These are phyloP conservation scores for Gymnocypris eckloni DNA, from an alignment of 2,797 vertebrate species.

Conservation along the genomic window DNA sequence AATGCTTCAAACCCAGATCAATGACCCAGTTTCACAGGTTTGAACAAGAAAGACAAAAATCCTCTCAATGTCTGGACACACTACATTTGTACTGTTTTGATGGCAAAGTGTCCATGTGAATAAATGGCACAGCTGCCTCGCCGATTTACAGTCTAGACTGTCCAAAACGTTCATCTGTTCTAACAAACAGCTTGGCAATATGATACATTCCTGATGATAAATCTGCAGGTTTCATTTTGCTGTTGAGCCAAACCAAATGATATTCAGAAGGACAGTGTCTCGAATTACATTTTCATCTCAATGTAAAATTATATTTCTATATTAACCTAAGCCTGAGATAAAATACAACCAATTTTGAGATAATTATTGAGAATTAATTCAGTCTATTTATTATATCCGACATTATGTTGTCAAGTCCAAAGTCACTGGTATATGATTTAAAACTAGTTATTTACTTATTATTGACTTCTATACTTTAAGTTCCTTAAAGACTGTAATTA, in stretches of 20 bases:
- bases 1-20: slow-evolving; percentile 45
- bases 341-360: neutral
- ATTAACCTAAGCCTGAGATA: neutral
- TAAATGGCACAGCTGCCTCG: slow-evolving; percentile 7
- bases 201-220: slow-evolving; percentile 5
- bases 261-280: slow-evolving; percentile 19
- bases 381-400: neutral
- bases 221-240: slow-evolving; percentile 9
- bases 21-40: slow-evolving; percentile 16
- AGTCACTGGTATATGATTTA: neutral
- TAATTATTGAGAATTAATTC: neutral
- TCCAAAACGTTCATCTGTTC: slow-evolving; percentile 35
- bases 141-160: neutral
- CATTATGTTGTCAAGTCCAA: neutral
- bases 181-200: slow-evolving; percentile 17
- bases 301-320: neutral
- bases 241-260: slow-evolving; percentile 5
- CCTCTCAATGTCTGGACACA: slow-evolving; percentile 5
- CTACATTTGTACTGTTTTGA: neutral
- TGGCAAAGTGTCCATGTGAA: neutral
- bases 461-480: neutral
- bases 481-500: neutral
- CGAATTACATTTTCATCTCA: slow-evolving; percentile 11
- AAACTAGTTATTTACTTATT: neutral
- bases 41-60: slow-evolving; percentile 5